These are phyloP conservation scores for Drosophila repletoides DNA, from an alignment of 1,140 invertebrate genomes.

Conservation along the genomic window DNA sequence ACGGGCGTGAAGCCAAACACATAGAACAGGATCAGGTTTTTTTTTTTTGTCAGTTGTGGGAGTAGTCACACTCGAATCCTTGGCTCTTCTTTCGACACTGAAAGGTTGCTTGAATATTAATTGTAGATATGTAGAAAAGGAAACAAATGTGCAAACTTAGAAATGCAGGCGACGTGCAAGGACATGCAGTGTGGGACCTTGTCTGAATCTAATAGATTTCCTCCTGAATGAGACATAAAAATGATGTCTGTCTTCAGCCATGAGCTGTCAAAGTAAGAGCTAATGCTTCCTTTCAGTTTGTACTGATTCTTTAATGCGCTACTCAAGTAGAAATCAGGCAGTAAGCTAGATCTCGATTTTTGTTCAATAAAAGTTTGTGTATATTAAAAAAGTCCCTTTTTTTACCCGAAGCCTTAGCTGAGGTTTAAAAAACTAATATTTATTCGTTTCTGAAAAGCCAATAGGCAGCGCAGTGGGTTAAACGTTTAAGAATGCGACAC, in stretches of 20 bases:
- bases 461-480: too few relatives aligned
- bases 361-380: too few relatives aligned
- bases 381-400: too few relatives aligned
- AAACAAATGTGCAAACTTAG: conserved; percentile 79
- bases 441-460: too few relatives aligned
- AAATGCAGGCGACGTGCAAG: conserved; percentile 77
- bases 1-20: conserved; percentile 67
- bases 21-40: too few relatives aligned
- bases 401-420: too few relatives aligned
- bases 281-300: neutral
- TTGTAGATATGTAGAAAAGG: conserved; percentile 69
- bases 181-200: conserved; percentile 5
- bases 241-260: conserved; percentile 25
- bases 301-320: conserved; percentile 16
- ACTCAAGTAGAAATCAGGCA: neutral
- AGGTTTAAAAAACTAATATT: too few relatives aligned
- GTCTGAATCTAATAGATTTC: conserved; percentile 67
- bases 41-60: too few relatives aligned
- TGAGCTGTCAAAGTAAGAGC: conserved; percentile 46
- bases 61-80: too few relatives aligned
- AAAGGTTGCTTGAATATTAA: conserved; percentile 80
- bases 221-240: conserved; percentile 51
- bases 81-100: conserved; percentile 39
- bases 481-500: too few relatives aligned
- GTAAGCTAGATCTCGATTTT: too few relatives aligned